Percentiles rank a stretch among this genome's conserved stretches.
These are phyloP conservation scores for Epinephelus moara DNA, from an alignment of 2,113 vertebrate species.

Conservation along the genomic window DNA sequence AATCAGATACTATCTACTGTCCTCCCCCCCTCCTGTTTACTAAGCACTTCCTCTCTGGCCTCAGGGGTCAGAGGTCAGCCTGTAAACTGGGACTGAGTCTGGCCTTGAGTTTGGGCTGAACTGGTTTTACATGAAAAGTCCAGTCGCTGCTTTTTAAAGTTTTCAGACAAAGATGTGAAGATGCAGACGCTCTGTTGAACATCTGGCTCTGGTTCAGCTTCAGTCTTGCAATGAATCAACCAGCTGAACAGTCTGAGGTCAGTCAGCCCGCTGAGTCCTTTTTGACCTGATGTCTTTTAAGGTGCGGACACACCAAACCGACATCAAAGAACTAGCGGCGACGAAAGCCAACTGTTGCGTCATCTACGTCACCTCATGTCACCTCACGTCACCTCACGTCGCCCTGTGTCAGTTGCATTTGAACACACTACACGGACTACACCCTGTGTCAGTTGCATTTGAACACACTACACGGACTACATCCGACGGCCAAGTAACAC, in stretches of 20 bases:
- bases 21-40: slow-evolving; percentile 65
- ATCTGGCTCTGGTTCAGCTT: neutral
- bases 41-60: slow-evolving; percentile 75
- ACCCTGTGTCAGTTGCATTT: too few relatives aligned
- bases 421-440: too few relatives aligned
- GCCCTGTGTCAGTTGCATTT: too few relatives aligned
- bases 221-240: slow-evolving; percentile 27
- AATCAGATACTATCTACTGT: slow-evolving; percentile 80
- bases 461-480: too few relatives aligned
- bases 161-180: slow-evolving; percentile 35
- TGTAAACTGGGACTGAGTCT: slow-evolving; percentile 51
- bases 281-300: neutral
- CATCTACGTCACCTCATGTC: too few relatives aligned
- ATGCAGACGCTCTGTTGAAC: neutral
- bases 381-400: too few relatives aligned
- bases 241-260: neutral
- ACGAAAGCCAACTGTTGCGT: too few relatives aligned
- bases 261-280: neutral
- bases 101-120: slow-evolving; percentile 65
- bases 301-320: too few relatives aligned
- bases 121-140: slow-evolving; percentile 28
- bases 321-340: too few relatives aligned
- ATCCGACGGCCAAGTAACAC: too few relatives aligned
- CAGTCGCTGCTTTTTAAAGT: slow-evolving; percentile 12
- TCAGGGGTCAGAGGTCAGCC: slow-evolving; percentile 65